These are phyloP conservation scores for Patella ulyssiponensis DNA, from an alignment of 2,888 invertebrate genomes.

Conservation along the genomic window DNA sequence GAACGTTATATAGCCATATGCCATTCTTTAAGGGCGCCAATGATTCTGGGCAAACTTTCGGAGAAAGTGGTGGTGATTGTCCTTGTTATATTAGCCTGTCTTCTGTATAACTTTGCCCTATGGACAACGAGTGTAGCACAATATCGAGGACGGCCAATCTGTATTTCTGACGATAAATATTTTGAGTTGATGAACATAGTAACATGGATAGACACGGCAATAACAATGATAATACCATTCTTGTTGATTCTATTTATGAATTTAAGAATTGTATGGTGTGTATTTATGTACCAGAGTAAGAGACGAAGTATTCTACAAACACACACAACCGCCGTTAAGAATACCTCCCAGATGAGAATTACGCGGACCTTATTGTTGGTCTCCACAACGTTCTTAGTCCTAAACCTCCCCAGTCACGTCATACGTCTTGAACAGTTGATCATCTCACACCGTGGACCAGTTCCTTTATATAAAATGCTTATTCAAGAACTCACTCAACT, in stretches of 20 bases:
- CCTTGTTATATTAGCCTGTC: slow-evolving; percentile 37
- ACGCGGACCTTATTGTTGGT: slow-evolving; percentile 57
- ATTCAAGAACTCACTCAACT: slow-evolving; percentile 46
- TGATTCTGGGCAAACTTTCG: slow-evolving; percentile 47
- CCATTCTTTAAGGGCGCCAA: slow-evolving; percentile 78
- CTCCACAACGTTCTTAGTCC: slow-evolving; percentile 56
- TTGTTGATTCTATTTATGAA: slow-evolving; percentile 48
- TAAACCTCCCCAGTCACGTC: slow-evolving; percentile 62
- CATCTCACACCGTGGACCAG: slow-evolving; percentile 15
- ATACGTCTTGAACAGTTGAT: slow-evolving; percentile 51
- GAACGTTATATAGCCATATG: slow-evolving; percentile 87
- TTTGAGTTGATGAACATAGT: slow-evolving; percentile 39
- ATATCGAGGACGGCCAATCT: slow-evolving; percentile 26
- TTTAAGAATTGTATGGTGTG: slow-evolving; percentile 37
- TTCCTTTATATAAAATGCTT: slow-evolving; percentile 20
- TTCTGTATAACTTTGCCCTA: slow-evolving; percentile 52
- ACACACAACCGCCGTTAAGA: slow-evolving; percentile 13
- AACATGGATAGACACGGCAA: slow-evolving; percentile 52
- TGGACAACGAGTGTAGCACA: slow-evolving; percentile 46
- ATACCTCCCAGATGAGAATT: slow-evolving; percentile 47
- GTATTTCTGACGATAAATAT: slow-evolving; percentile 34
- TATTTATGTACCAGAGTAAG: slow-evolving; percentile 35
- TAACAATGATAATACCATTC: slow-evolving; percentile 58
- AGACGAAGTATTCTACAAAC: slow-evolving; percentile 21
- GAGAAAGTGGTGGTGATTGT: slow-evolving; percentile 47